Percentiles rank a stretch among this genome's conserved stretches.
phyloP scores from a whole-genome alignment of 2,888 invertebrate genomes.

The Papilio gigon region DNA sequence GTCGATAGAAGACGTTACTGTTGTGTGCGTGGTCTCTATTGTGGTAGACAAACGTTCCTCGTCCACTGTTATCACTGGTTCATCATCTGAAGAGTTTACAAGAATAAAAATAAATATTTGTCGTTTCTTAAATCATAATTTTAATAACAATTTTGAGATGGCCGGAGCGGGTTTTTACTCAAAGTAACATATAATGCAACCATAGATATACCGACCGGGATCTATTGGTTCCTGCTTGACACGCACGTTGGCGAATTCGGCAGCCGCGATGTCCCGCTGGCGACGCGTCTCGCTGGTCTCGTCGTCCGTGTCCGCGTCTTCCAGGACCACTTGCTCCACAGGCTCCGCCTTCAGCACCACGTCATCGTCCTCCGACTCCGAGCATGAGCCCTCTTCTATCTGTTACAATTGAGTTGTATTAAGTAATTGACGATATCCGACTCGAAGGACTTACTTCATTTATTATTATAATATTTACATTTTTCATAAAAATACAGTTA shows the following conservation, averaged over 20 bases:
- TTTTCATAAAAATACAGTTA: too few relatives aligned
- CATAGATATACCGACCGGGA: conserved; percentile 76
- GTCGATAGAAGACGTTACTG: conserved; percentile 86
- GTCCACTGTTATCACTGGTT: conserved; percentile 80
- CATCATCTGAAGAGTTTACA: conserved; percentile 71
- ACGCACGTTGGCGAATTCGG: conserved; percentile 77
- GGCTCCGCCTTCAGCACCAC: conserved; percentile 86
- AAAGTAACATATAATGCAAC: too few relatives aligned
- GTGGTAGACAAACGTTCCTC: conserved; percentile 60
- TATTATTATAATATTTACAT: too few relatives aligned
- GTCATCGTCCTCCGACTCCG: conserved; percentile 82
- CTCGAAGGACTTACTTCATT: conserved; percentile 11
- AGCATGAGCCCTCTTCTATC: conserved; percentile 64
- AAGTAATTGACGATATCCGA: neutral
- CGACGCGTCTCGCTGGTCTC: conserved; percentile 65
- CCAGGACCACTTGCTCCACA: conserved; percentile 85
- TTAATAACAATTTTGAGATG: too few relatives aligned
- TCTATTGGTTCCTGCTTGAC: conserved; percentile 88
- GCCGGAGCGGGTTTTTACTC: too few relatives aligned
- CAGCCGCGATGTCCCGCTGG: conserved; percentile 59
- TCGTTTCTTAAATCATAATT: too few relatives aligned
- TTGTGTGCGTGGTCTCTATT: conserved; percentile 80
- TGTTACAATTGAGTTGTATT: conserved; percentile 25
- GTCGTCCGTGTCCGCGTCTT: conserved; percentile 84
- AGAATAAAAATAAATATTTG: too few relatives aligned